Evolutionary conservation across 2,797 vertebrate species (phyloP), one percentile per base, ranked within the genome.

Genomic region (Zenarchopterus dispar): DNA sequence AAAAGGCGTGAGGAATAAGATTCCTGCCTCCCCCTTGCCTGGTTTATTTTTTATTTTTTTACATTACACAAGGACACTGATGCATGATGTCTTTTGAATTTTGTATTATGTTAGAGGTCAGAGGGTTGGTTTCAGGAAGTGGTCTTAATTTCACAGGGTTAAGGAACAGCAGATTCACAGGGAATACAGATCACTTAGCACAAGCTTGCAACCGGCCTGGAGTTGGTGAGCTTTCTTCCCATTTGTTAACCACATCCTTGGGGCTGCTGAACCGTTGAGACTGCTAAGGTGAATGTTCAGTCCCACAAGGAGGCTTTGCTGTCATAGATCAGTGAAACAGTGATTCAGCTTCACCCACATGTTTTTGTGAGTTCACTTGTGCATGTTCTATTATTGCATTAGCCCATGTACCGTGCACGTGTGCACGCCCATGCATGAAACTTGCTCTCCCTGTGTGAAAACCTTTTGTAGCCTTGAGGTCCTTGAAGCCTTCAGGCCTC

Each of bases 111-210:
- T 93, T 93, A 80, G 94, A 91, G 97, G 97, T 99, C 94, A 19
- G 80, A 60, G 89, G 91, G 93, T 92, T 89, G 92, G 94, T 95
- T 96, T 96, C 95, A 96, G 96, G 94, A 97, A 96, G 95, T 96
- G 95, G 94, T 98, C 95, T 99, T 99, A 98, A 99, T 99, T 99
- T 99, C 98, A 99, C 97, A 97, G 98, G 98, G 98, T 99, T 98
- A 99, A 95, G 96, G 96, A 96, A 95, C 96, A 94, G 95, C 95
- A 95, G 95, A 98, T 97, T 98, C 95, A 94, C 91, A 87, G 94
- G 95, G 96, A 99, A 97, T 97, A 99, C 97, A 98, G 97, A 99
- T 99, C 98, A 99, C 97, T 99, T 99, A 99, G 97, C 96, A 97
- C 95, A 93, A 94, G 94, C 90, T 93, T 90, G 91, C 90, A 89